phyloP scores from a whole-genome alignment of 2,888 invertebrate species.

The Drosophila conformis region DNA sequence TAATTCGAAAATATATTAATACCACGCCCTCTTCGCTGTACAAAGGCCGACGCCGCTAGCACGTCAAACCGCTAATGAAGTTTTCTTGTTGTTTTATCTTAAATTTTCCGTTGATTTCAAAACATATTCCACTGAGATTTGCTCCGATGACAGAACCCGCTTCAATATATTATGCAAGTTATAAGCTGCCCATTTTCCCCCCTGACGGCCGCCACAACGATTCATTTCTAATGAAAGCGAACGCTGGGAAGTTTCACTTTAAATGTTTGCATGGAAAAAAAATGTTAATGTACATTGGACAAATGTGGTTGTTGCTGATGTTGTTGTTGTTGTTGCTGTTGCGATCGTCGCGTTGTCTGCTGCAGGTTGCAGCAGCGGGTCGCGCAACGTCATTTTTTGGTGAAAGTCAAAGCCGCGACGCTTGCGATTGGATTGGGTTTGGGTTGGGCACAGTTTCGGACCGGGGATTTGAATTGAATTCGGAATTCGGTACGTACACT shows the following conservation, averaged over 20 bases:
- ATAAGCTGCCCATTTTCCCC: conserved; percentile 12
- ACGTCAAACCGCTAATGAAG: conserved; percentile 60
- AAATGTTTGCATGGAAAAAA: conserved; percentile 62
- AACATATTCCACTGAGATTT: conserved; percentile 27
- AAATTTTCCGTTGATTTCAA: conserved; percentile 9
- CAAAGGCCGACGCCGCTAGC: conserved; percentile 21
- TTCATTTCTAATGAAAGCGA: conserved; percentile 79
- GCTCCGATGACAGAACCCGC: conserved; percentile 54
- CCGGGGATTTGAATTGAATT: conserved; percentile 35
- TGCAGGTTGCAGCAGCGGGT: conserved; percentile 71
- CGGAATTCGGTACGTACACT: conserved; percentile 66
- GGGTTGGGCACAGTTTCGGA: conserved; percentile 48
- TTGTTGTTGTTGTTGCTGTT: conserved; percentile 3
- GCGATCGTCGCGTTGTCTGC: conserved; percentile 48
- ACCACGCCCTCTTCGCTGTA: conserved; percentile 34
- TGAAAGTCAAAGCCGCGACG: conserved; percentile 61
- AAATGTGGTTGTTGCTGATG: conserved; percentile 58
- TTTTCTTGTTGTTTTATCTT: conserved; percentile 57
- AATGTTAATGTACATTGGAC: conserved; percentile 73
- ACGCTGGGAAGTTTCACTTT: conserved; percentile 74
- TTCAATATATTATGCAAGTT: conserved; percentile 48
- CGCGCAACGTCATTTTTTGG: conserved; percentile 74
- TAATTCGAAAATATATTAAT: conserved; percentile 59
- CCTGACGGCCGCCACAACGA: conserved; percentile 17
- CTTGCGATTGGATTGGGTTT: conserved; percentile 38